phyloP scores from a whole-genome alignment of 2,113 vertebrate genomes.

The Heterocephalus glaber region DNA sequence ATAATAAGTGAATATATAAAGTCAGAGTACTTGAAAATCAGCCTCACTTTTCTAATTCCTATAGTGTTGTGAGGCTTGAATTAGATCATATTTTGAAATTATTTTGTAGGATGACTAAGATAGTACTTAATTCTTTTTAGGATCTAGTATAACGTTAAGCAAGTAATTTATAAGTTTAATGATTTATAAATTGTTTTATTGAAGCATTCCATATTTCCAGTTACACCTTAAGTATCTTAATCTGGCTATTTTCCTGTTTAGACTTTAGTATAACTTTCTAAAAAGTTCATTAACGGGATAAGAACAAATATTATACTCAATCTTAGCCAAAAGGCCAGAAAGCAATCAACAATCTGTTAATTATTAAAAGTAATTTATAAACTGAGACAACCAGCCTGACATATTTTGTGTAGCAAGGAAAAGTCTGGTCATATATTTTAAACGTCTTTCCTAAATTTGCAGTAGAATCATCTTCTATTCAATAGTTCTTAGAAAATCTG shows the following conservation, averaged over 20 bases:
- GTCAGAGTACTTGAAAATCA: not conserved
- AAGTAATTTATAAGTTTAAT: not conserved
- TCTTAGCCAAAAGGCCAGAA: not conserved
- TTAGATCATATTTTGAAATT: not conserved
- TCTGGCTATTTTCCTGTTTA: not conserved
- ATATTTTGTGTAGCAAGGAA: not conserved
- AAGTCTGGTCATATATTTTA: not conserved
- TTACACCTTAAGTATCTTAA: not conserved
- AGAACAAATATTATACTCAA: not conserved
- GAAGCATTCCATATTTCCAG: not conserved
- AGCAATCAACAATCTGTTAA: not conserved
- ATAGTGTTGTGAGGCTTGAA: not conserved
- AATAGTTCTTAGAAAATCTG: not conserved
- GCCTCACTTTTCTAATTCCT: not conserved
- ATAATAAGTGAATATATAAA: not conserved
- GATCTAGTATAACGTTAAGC: not conserved
- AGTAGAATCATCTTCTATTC: not conserved
- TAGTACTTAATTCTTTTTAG: not conserved
- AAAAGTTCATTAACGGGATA: not conserved
- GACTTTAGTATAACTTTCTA: not conserved
- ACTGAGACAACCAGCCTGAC: not conserved
- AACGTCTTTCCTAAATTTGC: not conserved
- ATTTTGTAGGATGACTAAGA: not conserved
- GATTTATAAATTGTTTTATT: not conserved
- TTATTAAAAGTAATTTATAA: slow-evolving; percentile 15